These are phyloP conservation scores for Lymantria dispar DNA, from an alignment of 2,888 invertebrate genomes.

Conservation along the genomic window DNA sequence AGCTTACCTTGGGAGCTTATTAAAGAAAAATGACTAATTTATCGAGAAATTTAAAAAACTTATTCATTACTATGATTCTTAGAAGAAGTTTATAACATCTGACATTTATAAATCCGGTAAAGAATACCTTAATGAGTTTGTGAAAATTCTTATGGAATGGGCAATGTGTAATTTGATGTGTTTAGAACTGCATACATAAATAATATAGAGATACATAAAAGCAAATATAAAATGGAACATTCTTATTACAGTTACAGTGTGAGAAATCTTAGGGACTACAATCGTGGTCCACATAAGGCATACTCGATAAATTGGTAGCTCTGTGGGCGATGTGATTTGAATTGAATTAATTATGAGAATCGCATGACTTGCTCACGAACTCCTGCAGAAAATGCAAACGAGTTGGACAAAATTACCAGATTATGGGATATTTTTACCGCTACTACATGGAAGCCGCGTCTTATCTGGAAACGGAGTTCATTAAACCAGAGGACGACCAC, in stretches of 20 bases:
- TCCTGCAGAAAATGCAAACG: constrained; percentile 64
- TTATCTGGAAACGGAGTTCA: constrained; percentile 71
- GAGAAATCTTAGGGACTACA: constrained; percentile 48
- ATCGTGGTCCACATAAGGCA: constrained; percentile 55
- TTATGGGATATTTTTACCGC: constrained; percentile 61
- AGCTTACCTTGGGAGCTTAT: too few relatives aligned
- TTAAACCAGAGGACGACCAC: constrained; percentile 67
- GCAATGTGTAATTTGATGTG: too few relatives aligned
- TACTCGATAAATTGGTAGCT: constrained; percentile 64
- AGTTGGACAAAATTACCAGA: constrained; percentile 58
- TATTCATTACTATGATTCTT: too few relatives aligned
- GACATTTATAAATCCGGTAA: too few relatives aligned
- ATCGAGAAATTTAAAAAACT: too few relatives aligned
- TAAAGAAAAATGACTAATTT: too few relatives aligned
- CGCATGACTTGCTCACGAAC: constrained; percentile 59
- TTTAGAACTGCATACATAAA: not conserved
- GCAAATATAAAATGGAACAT: constrained; percentile 32
- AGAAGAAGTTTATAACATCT: too few relatives aligned
- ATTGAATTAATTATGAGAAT: constrained; percentile 75
- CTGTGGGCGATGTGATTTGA: constrained; percentile 77
- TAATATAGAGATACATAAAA: constrained; percentile 19
- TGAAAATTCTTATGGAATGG: too few relatives aligned
- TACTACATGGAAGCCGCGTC: constrained; percentile 46
- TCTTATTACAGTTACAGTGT: constrained; percentile 30
- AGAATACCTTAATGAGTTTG: too few relatives aligned